Evolutionary conservation across 2,888 invertebrate species (phyloP).

Genomic region (Atethmia centrago): DNA sequence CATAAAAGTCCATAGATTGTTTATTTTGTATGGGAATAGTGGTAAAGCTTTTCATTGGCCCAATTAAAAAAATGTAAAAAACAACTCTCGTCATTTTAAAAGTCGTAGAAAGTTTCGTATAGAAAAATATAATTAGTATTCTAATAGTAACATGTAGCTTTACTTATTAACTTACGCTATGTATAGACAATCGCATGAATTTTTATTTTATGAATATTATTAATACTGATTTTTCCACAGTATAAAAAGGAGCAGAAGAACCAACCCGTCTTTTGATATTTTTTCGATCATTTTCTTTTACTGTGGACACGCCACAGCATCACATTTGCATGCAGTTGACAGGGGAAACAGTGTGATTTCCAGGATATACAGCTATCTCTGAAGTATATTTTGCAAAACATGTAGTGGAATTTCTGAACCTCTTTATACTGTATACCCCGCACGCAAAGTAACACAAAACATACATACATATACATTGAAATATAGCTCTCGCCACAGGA

Average conservation of each 20-base stretch:
- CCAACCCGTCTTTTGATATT: neutral
- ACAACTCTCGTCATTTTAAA: conserved; percentile 69
- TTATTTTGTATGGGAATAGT: conserved; percentile 6
- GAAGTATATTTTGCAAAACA: neutral
- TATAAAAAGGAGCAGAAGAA: conserved; percentile 19
- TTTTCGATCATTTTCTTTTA: neutral
- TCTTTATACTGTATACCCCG: conserved; percentile 27
- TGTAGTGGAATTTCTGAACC: conserved; percentile 3
- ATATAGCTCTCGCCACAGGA: conserved; percentile 6
- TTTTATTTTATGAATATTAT: conserved; percentile 45
- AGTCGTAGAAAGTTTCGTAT: conserved; percentile 85
- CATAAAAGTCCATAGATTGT: neutral
- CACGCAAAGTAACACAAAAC: neutral
- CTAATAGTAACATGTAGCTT: conserved; percentile 81
- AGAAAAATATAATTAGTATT: conserved; percentile 88
- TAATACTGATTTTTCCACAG: conserved; percentile 73
- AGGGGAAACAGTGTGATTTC: no score
- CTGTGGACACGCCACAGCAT: neutral
- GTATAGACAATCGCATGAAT: conserved; percentile 70
- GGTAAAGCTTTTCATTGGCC: conserved; percentile 63
- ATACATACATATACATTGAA: conserved; percentile 40
- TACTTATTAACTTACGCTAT: conserved; percentile 63
- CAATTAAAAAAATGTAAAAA: conserved; percentile 64
- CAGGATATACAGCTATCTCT: neutral
- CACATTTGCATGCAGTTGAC: no score